Evolutionary conservation across 2,797 vertebrate species (phyloP), one percentile per base, ranked within the genome.

Genomic region (Sebastes minor): DNA sequence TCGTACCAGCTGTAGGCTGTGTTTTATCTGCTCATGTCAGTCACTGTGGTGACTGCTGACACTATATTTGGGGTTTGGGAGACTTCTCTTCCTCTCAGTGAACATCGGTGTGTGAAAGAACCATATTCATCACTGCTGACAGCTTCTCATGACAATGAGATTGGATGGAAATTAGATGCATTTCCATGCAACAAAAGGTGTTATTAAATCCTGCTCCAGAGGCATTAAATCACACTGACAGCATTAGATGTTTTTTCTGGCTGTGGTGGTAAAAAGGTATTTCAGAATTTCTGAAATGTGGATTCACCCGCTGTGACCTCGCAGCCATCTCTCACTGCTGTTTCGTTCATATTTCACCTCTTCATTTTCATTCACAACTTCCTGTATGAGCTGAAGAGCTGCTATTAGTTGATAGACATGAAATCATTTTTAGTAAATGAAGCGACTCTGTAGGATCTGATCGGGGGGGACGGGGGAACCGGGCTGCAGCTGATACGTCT

Each of bases 81-180:
- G 56, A 27, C 23, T 65, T 69, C 16, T 25, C 12, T 33, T 56
- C 18, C 20, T 53, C 18, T 65, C 28, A 67, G 6, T 79, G 67
- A 79, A 59, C 30, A 57, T 38, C 28, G 4, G 27, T n/a, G 16
- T 27, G 22, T 42, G 33, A 52, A 6, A 25, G 65, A 73, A 59
- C 35, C 20, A 1, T 11, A 22, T 72, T 75, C 18, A 59, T 82
- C 61, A 82, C 9, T 38, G 18, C 33, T 42, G 52, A 64, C 2
- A 1, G 8, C 30, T 69, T 11, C 25, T 72, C 68, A 16, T 68
- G 35, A 66, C 42, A 76, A 10, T 33, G 23, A 74, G 55, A 2
- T 13, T 66, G 27, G 74, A 81, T 69, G 49, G 22, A 80, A 80
- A 83, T 42, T 5, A 53, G 55, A 72, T 62, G n/a, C 53, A 61